Base-by-base conservation (phyloP, 1,140 invertebrate species). In the Metopolophium dirhodum region DNA sequence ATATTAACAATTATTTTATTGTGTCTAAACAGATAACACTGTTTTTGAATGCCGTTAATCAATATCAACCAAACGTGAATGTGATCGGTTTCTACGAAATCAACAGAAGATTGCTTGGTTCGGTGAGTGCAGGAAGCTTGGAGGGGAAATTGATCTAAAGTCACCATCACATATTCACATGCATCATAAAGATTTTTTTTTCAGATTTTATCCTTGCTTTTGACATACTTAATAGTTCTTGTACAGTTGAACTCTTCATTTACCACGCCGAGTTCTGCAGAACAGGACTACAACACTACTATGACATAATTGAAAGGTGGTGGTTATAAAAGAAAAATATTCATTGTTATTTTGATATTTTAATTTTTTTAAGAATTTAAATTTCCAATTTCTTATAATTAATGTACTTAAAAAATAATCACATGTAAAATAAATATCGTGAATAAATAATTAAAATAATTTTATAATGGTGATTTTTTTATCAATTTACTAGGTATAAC, bases 381-480 rank as follows among this genome's bases (percentile, higher is more conserved):
- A 92, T 82, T 92, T 92, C 47, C 61, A 92, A 83, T 92, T 92
- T 35, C 35, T 93, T 82, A 47, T 54, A 54, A 89, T 54, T 89
- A 89, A 49, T 90, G 30, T 37, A 83, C 35, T 93, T 92, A 93
- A 18, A 85, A 93, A 86, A 85, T 92, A 93, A 93, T 54, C 49
- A 93, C 91, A 85, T 85, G 35, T 85, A 93, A 93, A 93, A 85
- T 54, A 51, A 86, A 93, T 93, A 85, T 86, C 23, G 91, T 93
- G 68, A 86, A 93, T 93, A 93, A 93, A 93, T 93, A 86, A 93
- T 91, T 93, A 85, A 85, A 93, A 93, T 83, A 92, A 86, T 41
- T 93, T 22, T 47, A 91, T 86, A 57, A 35, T 85, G 35, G 35
- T 83, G 49, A 93, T 54, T 85, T 82, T 82, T 49, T 91, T 91